Percentiles rank a stretch among this genome's conserved stretches.
phyloP scores from a whole-genome alignment of 2,113 vertebrate species.

The Pachyramphus minor region DNA sequence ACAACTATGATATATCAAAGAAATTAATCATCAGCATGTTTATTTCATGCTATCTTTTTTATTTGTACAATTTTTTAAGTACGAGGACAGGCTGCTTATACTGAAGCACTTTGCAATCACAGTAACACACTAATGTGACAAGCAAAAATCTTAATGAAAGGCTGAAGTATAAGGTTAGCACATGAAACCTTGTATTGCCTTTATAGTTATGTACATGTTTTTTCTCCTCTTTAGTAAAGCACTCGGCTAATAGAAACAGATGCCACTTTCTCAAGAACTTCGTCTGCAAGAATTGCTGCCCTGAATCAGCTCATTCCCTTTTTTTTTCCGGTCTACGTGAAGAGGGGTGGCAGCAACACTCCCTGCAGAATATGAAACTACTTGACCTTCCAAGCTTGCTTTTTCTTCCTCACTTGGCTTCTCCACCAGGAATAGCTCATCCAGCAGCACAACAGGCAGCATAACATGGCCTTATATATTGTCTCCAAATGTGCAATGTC shows the following conservation, averaged over 20 bases:
- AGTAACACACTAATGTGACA: background rate
- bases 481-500: background rate
- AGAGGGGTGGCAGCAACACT: background rate
- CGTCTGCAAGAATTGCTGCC: background rate
- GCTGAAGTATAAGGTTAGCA: background rate
- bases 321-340: background rate
- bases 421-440: background rate
- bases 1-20: background rate
- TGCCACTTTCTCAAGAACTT: background rate
- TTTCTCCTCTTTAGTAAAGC: background rate
- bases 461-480: accelerated
- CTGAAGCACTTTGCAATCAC: background rate
- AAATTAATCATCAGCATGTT: background rate
- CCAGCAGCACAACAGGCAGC: background rate
- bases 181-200: background rate
- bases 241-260: background rate
- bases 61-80: background rate
- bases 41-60: background rate
- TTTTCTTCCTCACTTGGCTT: background rate
- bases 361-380: background rate
- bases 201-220: background rate
- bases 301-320: background rate
- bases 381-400: background rate
- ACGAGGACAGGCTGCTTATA: background rate
- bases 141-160: background rate